Conservation (phyloP, 1,140 invertebrate genomes). For the Reticulitermes speratus region DNA sequence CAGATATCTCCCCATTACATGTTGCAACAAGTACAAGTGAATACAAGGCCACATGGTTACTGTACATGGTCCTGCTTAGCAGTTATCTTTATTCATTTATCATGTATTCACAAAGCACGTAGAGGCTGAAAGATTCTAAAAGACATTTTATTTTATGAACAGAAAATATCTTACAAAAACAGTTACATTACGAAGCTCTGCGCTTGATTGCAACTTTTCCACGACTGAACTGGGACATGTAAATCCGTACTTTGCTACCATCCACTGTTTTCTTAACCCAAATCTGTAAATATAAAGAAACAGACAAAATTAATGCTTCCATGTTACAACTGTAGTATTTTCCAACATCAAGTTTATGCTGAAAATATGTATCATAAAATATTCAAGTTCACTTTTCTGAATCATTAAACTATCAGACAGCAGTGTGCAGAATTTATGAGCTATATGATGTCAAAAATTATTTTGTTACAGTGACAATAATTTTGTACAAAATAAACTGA, state of each 20-base stretch:
- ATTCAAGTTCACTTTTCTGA: not conserved
- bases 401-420: too few relatives aligned
- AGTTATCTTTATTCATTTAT: not conserved
- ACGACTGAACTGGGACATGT: constrained; percentile 76
- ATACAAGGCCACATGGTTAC: too few relatives aligned
- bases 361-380: not conserved
- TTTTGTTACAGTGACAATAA: too few relatives aligned
- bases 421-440: too few relatives aligned
- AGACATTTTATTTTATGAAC: not conserved
- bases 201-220: constrained; percentile 87
- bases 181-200: constrained; percentile 60
- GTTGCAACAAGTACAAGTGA: too few relatives aligned
- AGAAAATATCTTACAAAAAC: not conserved
- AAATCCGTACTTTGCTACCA: constrained; percentile 79
- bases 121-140: too few relatives aligned
- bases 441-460: too few relatives aligned
- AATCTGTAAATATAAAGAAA: constrained; percentile 63
- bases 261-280: constrained; percentile 86
- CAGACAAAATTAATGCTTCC: constrained; percentile 31
- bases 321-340: not conserved
- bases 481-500: too few relatives aligned
- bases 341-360: constrained; percentile 32
- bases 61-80: too few relatives aligned
- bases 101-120: too few relatives aligned
- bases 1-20: too few relatives aligned